Conservation (phyloP, 2,797 vertebrate species). For the Odontamblyopus rebecca region DNA sequence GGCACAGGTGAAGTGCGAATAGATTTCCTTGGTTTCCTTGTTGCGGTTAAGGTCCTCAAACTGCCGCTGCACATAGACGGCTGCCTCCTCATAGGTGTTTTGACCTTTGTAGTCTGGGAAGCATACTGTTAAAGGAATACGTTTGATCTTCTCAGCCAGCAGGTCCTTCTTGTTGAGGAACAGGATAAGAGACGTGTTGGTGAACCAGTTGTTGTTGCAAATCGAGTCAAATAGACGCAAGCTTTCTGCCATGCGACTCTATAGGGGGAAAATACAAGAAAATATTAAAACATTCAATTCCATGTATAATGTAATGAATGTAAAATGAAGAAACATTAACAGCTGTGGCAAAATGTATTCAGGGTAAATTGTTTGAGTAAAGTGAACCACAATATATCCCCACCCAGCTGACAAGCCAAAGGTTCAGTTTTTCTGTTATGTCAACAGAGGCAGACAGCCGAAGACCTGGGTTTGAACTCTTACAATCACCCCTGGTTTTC, state of each 20-base stretch:
- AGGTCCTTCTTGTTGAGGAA: conserved; percentile 99
- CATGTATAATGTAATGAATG: conserved; percentile 10
- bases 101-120: conserved; percentile 98
- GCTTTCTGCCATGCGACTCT: conserved; percentile 83
- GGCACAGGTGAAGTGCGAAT: conserved; percentile 99
- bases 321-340: conserved; percentile 4
- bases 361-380: conserved; percentile 17
- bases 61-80: conserved; percentile 97
- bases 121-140: conserved; percentile 95
- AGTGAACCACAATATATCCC: conserved; percentile 10
- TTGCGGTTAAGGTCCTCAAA: conserved; percentile 99
- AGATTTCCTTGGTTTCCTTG: conserved; percentile 99
- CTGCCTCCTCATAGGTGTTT: conserved; percentile 98
- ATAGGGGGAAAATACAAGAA: conserved; percentile 21
- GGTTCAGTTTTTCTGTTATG: conserved; percentile 54
- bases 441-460: conserved; percentile 55
- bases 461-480: conserved; percentile 54
- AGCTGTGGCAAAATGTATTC: conserved; percentile 9
- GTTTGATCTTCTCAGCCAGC: conserved; percentile 98
- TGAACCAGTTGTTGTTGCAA: conserved; percentile 89
- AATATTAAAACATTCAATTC: not conserved
- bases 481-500: conserved; percentile 18
- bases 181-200: conserved; percentile 91
- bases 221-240: conserved; percentile 84
- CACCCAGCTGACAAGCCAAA: conserved; percentile 34